Base-by-base conservation (phyloP, 2,888 invertebrate species). In the Pammene fasciana region DNA sequence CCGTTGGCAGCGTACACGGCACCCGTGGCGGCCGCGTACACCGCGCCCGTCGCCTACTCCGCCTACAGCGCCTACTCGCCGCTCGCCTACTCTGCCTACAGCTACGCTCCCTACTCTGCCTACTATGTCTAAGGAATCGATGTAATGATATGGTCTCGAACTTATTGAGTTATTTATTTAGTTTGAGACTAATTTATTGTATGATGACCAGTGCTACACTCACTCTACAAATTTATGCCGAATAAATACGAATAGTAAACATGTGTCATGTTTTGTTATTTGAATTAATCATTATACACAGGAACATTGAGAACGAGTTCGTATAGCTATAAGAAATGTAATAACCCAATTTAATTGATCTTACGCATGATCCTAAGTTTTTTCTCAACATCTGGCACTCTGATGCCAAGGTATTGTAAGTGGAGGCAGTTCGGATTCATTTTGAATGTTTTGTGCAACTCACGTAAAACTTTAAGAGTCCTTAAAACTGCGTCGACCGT, bases 21-120 rank as follows among this genome's bases (percentile, higher is more conserved):
- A 4, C 67, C 67, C n/a, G 70, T 70, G 60, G 70, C 70, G 48
- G 70, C 70, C 26, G 83, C 82, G n/a, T 85, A 83, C 79, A 79
- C 80, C 43, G 80, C 84, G 0, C 83, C 82, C 0, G 73, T 82
- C 8, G 82, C 84, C 43, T 81, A 83, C 76, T 82, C 87, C 4
- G 82, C 87, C 8, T 87, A 87, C 80, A 79, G 81, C 48, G 86
- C 85, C 46, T 83, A 82, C 72, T 80, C 86, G 8, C 81, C 82
- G 6, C 66, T 77, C 18, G 79, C 83, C 10, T 86, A 86, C 74
- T 82, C 84, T 45, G 76, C 82, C 34, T 84, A 84, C 67, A 74
- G 78, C 1, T 87, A 87, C 73, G 84, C 83, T 2, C 86, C 86
- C 3, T 86, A 86, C 74, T 80, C 80, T 26, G 74, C 72, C 13